Percentiles rank a stretch among this genome's conserved stretches.
These are phyloP conservation scores for Dromococcyx pavoninus DNA, from an alignment of 2,797 vertebrate genomes.

Conservation along the genomic window DNA sequence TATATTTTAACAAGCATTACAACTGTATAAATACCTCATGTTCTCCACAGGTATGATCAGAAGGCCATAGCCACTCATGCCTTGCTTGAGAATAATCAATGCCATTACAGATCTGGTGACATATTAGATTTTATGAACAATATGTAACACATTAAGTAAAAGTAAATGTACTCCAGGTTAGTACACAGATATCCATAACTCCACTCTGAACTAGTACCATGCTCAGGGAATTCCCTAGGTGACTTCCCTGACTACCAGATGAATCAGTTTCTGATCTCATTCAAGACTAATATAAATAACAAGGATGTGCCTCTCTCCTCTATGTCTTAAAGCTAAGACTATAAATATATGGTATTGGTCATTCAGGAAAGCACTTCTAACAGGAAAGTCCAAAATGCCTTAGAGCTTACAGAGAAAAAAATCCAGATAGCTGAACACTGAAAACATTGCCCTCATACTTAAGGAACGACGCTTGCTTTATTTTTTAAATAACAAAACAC, in stretches of 20 bases:
- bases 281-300: neutral
- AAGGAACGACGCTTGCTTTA: neutral
- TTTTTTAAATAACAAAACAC: neutral
- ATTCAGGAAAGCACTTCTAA: neutral
- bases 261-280: conserved; percentile 5
- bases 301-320: neutral
- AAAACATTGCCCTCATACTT: neutral
- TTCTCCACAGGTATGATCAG: neutral
- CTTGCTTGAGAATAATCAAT: neutral
- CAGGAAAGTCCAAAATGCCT: neutral
- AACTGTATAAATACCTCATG: neutral
- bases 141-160: neutral
- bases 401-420: neutral
- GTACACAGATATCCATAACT: neutral
- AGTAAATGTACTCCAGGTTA: neutral
- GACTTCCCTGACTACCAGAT: neutral
- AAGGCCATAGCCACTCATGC: neutral
- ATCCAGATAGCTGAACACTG: neutral
- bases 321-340: neutral
- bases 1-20: neutral
- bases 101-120: neutral
- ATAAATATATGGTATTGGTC: neutral
- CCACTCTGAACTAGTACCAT: neutral
- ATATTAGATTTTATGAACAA: neutral
- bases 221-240: neutral